phyloP scores from a whole-genome alignment of 2,888 invertebrate species.

The Agrochola circellaris region DNA sequence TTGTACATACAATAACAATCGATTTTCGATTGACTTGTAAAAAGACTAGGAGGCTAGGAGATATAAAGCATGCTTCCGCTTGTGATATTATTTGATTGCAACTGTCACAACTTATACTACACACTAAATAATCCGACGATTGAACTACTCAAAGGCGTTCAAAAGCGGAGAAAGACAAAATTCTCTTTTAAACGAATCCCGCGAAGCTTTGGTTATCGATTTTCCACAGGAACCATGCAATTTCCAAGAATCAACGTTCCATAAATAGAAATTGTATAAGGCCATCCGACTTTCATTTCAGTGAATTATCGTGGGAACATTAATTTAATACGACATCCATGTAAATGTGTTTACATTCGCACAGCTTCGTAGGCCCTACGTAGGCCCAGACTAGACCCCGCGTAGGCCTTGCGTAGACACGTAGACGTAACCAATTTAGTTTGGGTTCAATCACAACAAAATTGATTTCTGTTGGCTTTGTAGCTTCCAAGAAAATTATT shows the following conservation, averaged over 20 bases:
- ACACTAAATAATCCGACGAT: neutral
- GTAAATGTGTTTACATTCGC: neutral
- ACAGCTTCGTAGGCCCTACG: neutral
- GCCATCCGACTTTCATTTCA: slow-evolving; percentile 16
- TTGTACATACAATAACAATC: neutral
- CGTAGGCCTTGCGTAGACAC: neutral
- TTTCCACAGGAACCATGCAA: slow-evolving; percentile 19
- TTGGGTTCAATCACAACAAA: neutral
- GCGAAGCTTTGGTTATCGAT: slow-evolving; percentile 8
- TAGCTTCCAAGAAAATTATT: neutral
- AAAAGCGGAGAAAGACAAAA: neutral
- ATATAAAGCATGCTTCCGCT: slow-evolving; percentile 5
- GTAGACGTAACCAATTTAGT: slow-evolving; percentile 4
- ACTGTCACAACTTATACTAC: neutral
- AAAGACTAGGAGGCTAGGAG: no score
- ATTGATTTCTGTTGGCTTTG: neutral
- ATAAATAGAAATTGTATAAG: slow-evolving; percentile 21
- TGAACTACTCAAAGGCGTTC: no score
- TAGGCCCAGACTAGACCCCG: neutral
- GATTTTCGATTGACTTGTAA: slow-evolving; percentile 6
- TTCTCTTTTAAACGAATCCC: neutral
- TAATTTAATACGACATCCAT: slow-evolving; percentile 1
- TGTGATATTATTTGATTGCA: slow-evolving; percentile 10
- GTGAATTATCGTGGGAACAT: neutral
- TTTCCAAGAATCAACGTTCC: slow-evolving; percentile 29